Conservation (phyloP, 1,140 invertebrate species). For the Ips nitidus region DNA sequence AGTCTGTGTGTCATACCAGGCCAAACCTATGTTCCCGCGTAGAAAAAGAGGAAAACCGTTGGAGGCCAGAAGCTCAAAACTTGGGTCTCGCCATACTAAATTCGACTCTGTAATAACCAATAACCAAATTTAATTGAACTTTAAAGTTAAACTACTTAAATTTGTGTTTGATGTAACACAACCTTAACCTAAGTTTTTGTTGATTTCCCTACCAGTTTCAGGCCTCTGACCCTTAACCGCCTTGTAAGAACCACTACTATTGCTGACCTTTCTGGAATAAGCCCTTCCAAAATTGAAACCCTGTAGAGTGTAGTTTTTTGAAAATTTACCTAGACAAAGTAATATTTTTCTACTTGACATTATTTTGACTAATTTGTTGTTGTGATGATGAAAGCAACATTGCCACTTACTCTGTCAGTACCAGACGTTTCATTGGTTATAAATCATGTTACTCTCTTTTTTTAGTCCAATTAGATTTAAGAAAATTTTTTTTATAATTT, state of each 20-base stretch:
- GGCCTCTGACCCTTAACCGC: constrained; percentile 39
- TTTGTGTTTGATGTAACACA: neutral
- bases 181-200: constrained; percentile 7
- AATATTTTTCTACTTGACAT: constrained; percentile 34
- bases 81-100: constrained; percentile 53
- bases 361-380: constrained; percentile 6
- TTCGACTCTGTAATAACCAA: constrained; percentile 39
- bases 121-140: neutral
- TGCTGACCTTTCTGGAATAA: constrained; percentile 45
- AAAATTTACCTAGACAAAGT: constrained; percentile 30
- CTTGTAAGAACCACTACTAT: constrained; percentile 42
- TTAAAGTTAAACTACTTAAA: neutral
- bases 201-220: constrained; percentile 36
- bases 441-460: too few species aligned
- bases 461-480: too few species aligned
- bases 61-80: constrained; percentile 65
- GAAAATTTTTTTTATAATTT: too few species aligned
- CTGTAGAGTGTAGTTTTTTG: constrained; percentile 21
- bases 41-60: constrained; percentile 68
- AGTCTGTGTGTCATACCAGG: constrained; percentile 59
- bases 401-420: too few species aligned
- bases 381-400: too few species aligned
- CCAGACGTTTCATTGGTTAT: too few species aligned
- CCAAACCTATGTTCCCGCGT: constrained; percentile 68
- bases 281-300: constrained; percentile 26